Evolutionary conservation across 1,140 invertebrate species (phyloP).

Genomic region (Solen grandis): DNA sequence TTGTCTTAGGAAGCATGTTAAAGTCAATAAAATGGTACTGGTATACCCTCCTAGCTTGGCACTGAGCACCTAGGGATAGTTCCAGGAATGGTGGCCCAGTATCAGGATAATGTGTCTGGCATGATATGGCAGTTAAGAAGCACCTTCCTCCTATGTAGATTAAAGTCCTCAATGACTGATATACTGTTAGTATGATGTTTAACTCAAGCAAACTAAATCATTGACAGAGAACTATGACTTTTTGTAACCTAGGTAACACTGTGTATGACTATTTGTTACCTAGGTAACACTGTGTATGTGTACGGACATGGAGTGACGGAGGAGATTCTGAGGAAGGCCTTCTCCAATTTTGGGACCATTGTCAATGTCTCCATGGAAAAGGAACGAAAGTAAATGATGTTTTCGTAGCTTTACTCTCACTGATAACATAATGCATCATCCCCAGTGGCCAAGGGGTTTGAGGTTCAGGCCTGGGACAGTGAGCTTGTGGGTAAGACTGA

Average conservation of each 20-base stretch:
- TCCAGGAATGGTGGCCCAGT: too few species aligned
- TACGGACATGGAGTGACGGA: conserved; percentile 90
- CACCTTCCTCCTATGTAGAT: background rate
- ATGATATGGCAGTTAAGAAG: too few species aligned
- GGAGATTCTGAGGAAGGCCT: conserved; percentile 90
- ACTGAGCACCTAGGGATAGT: too few species aligned
- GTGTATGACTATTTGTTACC: conserved; percentile 73
- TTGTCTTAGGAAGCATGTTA: too few species aligned
- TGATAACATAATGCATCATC: background rate
- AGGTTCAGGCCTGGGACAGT: background rate
- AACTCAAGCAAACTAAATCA: background rate
- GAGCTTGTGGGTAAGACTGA: background rate
- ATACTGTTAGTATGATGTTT: background rate
- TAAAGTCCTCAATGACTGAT: background rate
- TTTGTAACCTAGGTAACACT: background rate
- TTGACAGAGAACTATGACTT: background rate
- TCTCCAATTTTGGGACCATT: conserved; percentile 89
- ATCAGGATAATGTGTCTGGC: too few species aligned
- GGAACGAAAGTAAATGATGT: conserved; percentile 88
- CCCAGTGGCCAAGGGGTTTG: too few species aligned
- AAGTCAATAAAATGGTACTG: too few species aligned
- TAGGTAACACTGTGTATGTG: conserved; percentile 93
- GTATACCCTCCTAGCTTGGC: too few species aligned
- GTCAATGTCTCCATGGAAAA: conserved; percentile 94
- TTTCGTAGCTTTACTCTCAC: background rate